Base-by-base conservation (phyloP, 2,797 vertebrate genomes). In the Euthynnus affinis region DNA sequence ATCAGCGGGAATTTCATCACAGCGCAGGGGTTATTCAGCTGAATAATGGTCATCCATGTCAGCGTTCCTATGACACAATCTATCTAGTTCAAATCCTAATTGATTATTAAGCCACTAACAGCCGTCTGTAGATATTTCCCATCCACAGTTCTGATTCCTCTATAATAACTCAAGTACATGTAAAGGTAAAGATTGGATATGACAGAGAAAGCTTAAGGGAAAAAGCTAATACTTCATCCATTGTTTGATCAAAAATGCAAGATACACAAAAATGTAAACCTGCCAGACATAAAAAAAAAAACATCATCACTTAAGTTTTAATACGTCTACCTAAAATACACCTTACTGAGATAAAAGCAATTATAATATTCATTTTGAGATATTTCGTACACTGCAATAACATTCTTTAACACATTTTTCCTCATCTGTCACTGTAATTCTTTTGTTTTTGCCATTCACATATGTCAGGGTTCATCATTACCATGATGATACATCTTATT, bases 371-470 rank as follows among this genome's bases (percentile, higher is more conserved):
- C 87, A 87, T 93, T 92, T 88, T 91, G 91, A 93, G 93, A 94
- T 94, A 95, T 95, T 95, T 96, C 93, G 93, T 95, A 96, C 95
- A 96, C 95, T 94, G 94, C 95, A 96, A 95, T 93, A 95, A 95
- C 92, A 95, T 94, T 94, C 91, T 92, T 92, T 69, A 93, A 93
- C 82, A 91, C 83, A 78, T 87, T 87, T 85, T 86, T 82, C 79
- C 85, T 87, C 88, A 88, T 89, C 89, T 86, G 87, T 89, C 88
- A 83, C 88, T 88, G 90, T 93, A 84, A 84, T 82, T 88, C 57
- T 82, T 85, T 89, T 89, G 57, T 89, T 81, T 77, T 76, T 88
- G 76, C 88, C 93, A 91, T 96, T 96, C 95, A 96, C 96, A 96
- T 96, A 94, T 96, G 91, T 94, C 96, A 96, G 96, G 96, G 95